Conservation (phyloP, 2,888 invertebrate species). For the Latheticus oryzae region DNA sequence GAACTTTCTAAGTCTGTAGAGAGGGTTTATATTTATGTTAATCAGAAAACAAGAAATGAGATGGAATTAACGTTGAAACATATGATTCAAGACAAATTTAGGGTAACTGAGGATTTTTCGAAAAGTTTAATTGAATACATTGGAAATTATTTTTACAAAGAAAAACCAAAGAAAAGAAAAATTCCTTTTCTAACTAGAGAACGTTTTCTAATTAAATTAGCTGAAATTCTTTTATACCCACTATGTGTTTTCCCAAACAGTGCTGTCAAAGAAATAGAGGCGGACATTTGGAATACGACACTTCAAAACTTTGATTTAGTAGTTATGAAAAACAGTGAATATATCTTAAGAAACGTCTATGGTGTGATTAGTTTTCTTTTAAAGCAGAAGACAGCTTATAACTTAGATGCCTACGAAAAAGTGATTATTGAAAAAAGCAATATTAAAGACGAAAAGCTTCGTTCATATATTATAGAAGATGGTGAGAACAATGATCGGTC, state of each 20-base stretch:
- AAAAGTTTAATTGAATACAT: conserved; percentile 4
- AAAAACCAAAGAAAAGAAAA: neutral
- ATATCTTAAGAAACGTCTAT: conserved; percentile 11
- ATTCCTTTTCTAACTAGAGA: conserved; percentile 7
- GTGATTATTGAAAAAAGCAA: conserved; percentile 3
- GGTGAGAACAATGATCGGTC: neutral
- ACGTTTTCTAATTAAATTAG: conserved; percentile 5
- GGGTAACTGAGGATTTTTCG: neutral
- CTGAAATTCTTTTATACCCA: conserved; percentile 6
- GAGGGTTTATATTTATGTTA: conserved; percentile 5
- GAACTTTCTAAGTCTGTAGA: neutral
- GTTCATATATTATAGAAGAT: neutral
- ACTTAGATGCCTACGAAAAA: neutral
- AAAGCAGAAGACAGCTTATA: neutral
- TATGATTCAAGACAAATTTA: conserved; percentile 9
- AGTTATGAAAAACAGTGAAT: neutral
- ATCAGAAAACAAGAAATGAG: conserved; percentile 8
- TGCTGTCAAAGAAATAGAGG: neutral
- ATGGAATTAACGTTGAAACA: neutral
- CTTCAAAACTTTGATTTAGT: conserved; percentile 10
- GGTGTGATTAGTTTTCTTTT: neutral
- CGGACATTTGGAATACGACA: neutral
- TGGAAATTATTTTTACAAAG: neutral
- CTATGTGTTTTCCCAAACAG: conserved; percentile 1
- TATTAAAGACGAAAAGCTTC: neutral